phyloP scores from a whole-genome alignment of 2,888 invertebrate genomes.

The Cybosia mesomella region DNA sequence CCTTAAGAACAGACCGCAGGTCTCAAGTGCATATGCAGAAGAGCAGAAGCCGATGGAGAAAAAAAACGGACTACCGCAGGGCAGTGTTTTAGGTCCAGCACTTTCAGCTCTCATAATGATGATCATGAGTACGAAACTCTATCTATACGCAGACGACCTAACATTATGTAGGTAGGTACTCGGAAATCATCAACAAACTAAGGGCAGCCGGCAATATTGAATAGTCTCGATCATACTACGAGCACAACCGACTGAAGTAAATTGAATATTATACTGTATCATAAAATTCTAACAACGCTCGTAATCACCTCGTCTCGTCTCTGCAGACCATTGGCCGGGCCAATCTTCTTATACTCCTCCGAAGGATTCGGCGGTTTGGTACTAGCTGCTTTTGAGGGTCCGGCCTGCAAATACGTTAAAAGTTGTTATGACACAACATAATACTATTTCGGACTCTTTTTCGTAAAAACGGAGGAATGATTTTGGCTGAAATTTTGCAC shows the following conservation, averaged over 20 bases:
- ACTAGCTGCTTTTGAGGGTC: constrained; percentile 41
- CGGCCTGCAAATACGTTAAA: constrained; percentile 42
- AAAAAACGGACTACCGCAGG: neutral
- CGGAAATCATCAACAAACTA: neutral
- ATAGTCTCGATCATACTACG: neutral
- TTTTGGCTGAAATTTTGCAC: too few relatives aligned
- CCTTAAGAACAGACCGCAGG: neutral
- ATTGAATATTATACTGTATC: neutral
- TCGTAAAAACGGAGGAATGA: neutral
- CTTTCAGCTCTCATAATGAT: neutral
- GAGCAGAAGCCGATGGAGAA: neutral
- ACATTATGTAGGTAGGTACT: neutral
- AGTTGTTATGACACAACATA: neutral
- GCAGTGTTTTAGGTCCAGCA: neutral
- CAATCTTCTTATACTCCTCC: constrained; percentile 63
- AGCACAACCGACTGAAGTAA: neutral
- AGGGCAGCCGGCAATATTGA: neutral
- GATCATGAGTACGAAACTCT: too few relatives aligned
- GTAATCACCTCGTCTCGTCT: constrained; percentile 50
- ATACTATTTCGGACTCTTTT: too few relatives aligned
- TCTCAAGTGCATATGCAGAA: neutral
- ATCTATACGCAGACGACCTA: too few relatives aligned
- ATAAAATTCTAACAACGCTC: neutral
- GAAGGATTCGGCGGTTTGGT: constrained; percentile 29
- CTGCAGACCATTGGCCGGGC: constrained; percentile 74